Conservation (phyloP, 2,797 vertebrate genomes). For the Chrysocyon brachyurus region DNA sequence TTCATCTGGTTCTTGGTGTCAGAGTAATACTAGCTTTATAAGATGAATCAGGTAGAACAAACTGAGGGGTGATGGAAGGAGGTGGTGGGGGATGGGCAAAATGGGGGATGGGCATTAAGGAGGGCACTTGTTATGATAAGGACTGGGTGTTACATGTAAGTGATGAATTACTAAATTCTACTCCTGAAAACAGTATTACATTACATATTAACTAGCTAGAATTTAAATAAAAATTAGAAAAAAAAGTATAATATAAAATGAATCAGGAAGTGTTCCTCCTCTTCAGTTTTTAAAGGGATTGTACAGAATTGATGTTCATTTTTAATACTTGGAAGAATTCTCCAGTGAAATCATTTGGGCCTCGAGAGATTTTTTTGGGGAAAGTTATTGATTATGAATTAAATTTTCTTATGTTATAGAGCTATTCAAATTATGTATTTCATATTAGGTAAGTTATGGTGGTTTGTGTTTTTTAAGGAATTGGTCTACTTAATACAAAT, state of each 20-base stretch:
- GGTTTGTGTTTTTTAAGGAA: not conserved
- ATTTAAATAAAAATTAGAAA: not conserved
- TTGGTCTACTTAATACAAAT: not conserved
- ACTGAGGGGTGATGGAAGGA: not conserved
- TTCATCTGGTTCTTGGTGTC: constrained; percentile 18
- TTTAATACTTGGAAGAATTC: constrained; percentile 3
- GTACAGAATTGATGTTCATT: not conserved
- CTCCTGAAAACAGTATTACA: not conserved
- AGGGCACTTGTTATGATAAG: not conserved
- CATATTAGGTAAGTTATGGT: not conserved
- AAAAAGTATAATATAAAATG: not conserved
- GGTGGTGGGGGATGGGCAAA: not conserved
- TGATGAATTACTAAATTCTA: not conserved
- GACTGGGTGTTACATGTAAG: not conserved
- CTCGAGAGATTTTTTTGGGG: not conserved
- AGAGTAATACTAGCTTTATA: not conserved
- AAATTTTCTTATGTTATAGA: not conserved
- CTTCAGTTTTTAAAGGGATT: not conserved
- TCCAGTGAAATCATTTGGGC: not conserved
- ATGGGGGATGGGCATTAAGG: not conserved
- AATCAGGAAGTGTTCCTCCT: not conserved
- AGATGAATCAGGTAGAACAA: not conserved
- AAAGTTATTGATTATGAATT: not conserved
- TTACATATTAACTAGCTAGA: not conserved
- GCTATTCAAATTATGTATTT: constrained; percentile 5